Percentiles rank a stretch among this genome's conserved stretches.
Conservation (phyloP, 2,113 vertebrate genomes). For the Suricata suricatta region DNA sequence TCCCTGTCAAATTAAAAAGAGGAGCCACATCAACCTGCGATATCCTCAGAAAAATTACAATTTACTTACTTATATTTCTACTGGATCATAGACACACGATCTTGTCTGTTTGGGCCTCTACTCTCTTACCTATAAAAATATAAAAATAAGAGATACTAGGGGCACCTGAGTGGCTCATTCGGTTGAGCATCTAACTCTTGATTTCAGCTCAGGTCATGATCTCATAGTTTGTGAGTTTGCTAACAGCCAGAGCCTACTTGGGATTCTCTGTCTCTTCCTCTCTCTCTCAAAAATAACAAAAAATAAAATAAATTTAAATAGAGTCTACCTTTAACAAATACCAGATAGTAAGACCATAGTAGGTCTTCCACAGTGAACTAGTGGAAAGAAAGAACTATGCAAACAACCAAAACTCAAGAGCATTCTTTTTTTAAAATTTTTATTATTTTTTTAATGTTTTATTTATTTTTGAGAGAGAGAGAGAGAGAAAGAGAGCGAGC, state of each 20-base stretch:
- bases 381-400: neutral
- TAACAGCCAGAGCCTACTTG: no score
- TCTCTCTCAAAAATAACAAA: no score
- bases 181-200: no score
- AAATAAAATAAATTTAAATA: neutral
- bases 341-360: neutral
- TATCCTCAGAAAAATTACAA: neutral
- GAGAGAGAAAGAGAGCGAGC: no score
- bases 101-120: neutral
- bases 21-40: neutral
- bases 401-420: neutral
- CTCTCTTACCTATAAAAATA: neutral
- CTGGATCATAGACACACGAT: neutral
- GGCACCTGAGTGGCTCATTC: no score
- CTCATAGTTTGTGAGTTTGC: no score
- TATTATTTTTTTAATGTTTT: no score
- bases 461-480: no score
- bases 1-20: constrained; percentile 85
- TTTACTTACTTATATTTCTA: constrained; percentile 10
- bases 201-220: no score
- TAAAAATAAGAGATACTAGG: neutral
- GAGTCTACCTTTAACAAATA: constrained; percentile 17
- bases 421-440: neutral
- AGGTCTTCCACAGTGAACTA: neutral
- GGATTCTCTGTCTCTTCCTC: no score